Evolutionary conservation across 2,113 vertebrate genomes (phyloP).

Genomic region (Peromyscus polionotus): DNA sequence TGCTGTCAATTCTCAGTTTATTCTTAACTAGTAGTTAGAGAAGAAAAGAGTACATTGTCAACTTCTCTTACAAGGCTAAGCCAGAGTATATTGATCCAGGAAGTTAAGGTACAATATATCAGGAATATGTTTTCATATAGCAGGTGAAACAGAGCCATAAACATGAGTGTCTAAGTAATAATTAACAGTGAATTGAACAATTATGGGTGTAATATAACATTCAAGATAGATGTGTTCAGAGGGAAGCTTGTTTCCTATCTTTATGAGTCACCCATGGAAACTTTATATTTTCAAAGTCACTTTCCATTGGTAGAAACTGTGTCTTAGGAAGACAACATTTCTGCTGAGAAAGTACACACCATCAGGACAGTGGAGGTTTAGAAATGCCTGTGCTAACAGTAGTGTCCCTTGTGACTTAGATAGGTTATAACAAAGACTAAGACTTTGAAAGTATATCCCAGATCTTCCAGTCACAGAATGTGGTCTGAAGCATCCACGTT

Average conservation of each 20-base stretch:
- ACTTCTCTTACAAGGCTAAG: constrained; percentile 18
- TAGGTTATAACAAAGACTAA: background rate
- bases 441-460: background rate
- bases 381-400: constrained; percentile 56
- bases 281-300: constrained; percentile 77
- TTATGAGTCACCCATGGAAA: constrained; percentile 77
- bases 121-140: constrained; percentile 77
- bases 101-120: constrained; percentile 74
- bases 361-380: constrained; percentile 55
- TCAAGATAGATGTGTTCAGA: constrained; percentile 74
- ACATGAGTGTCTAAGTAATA: constrained; percentile 81
- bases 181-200: constrained; percentile 77
- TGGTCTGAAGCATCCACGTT: constrained; percentile 56
- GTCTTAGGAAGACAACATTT: constrained; percentile 63
- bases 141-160: constrained; percentile 78
- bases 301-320: constrained; percentile 79
- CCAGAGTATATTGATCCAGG: constrained; percentile 73
- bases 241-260: constrained; percentile 80
- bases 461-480: constrained; percentile 35
- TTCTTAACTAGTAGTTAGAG: constrained; percentile 71
- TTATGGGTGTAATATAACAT: constrained; percentile 77
- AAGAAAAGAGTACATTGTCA: constrained; percentile 54
- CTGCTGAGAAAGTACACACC: constrained; percentile 65
- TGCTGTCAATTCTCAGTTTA: constrained; percentile 64
- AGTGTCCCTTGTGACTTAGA: background rate